Conservation (phyloP, 2,113 vertebrate genomes). For the Mionectes macconnelli region DNA sequence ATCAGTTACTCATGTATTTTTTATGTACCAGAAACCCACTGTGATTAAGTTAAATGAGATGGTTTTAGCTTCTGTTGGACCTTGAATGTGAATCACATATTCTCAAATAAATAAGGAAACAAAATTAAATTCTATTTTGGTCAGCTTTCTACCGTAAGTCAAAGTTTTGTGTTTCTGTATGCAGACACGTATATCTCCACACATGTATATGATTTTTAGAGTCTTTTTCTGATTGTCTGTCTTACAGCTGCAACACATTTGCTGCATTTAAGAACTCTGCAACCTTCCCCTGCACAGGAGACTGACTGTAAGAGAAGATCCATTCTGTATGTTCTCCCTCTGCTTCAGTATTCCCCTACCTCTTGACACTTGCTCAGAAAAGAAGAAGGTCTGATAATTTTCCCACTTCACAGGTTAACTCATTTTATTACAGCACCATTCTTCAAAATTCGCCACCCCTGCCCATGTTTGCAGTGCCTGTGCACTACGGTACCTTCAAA, state of each 20-base stretch:
- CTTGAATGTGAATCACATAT: neutral
- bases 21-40: neutral
- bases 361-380: neutral
- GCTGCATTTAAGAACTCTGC: neutral
- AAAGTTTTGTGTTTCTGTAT: neutral
- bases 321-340: neutral
- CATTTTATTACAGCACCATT: neutral
- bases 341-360: neutral
- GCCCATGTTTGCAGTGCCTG: neutral
- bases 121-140: neutral
- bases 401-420: neutral
- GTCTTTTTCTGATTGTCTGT: neutral
- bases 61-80: neutral
- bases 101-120: neutral
- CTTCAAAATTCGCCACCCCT: neutral
- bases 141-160: neutral
- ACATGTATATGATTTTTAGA: neutral
- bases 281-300: neutral
- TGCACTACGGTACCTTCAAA: neutral
- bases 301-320: neutral
- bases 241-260: neutral
- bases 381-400: neutral
- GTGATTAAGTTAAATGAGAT: neutral
- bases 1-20: neutral
- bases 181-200: neutral